phyloP scores from a whole-genome alignment of 2,888 invertebrate species.

The Melanostoma scalare region DNA sequence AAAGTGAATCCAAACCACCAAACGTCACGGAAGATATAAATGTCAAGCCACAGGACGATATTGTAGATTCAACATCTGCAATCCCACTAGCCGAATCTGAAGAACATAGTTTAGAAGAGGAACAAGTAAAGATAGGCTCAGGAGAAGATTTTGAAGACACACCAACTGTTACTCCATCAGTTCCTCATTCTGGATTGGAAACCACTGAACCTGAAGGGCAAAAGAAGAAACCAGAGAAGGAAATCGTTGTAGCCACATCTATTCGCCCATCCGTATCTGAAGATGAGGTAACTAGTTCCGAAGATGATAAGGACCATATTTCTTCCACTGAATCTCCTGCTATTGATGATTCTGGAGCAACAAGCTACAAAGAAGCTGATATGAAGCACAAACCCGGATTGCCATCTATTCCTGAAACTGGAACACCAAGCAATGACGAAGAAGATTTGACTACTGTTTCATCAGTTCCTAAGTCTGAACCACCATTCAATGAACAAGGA shows the following conservation, averaged over 20 bases:
- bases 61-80: slow-evolving; percentile 42
- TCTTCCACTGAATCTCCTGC: slow-evolving; percentile 13
- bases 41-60: slow-evolving; percentile 67
- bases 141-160: background rate
- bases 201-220: background rate
- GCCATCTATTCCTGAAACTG: slow-evolving; percentile 52
- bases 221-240: slow-evolving; percentile 50
- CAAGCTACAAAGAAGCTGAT: slow-evolving; percentile 9
- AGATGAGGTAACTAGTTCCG: slow-evolving; percentile 32
- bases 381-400: background rate
- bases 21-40: background rate
- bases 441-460: slow-evolving; percentile 15
- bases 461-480: slow-evolving; percentile 17
- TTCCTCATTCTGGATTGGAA: background rate
- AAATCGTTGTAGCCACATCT: background rate
- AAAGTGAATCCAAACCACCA: too few species aligned
- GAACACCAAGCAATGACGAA: slow-evolving; percentile 21
- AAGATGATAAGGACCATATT: slow-evolving; percentile 25
- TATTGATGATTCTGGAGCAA: slow-evolving; percentile 51
- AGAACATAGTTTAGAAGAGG: background rate
- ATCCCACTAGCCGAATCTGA: background rate
- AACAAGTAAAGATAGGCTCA: background rate
- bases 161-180: slow-evolving; percentile 1
- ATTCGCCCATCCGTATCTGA: background rate
- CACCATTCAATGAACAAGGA: slow-evolving; percentile 36